These are phyloP conservation scores for Orchestia grillus DNA, from an alignment of 1,140 invertebrate genomes.

Conservation along the genomic window DNA sequence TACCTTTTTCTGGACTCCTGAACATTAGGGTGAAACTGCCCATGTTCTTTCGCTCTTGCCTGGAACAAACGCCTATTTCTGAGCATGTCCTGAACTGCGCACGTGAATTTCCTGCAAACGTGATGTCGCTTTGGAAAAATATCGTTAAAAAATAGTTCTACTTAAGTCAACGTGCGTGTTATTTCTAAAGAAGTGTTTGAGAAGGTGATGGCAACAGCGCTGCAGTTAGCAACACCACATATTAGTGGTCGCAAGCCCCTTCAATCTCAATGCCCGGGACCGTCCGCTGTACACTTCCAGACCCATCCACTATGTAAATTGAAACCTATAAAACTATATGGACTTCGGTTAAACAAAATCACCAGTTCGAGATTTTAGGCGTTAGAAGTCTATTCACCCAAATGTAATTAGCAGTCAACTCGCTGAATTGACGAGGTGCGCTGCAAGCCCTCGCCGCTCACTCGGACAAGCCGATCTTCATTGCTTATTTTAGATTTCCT, in stretches of 20 bases:
- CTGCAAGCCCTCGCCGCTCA: not conserved
- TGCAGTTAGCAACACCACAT: not conserved
- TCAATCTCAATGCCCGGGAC: too few species aligned
- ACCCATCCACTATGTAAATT: not conserved
- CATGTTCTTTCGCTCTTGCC: not conserved
- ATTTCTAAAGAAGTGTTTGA: not conserved
- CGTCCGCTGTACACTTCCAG: too few species aligned
- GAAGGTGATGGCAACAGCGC: not conserved
- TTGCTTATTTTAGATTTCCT: not conserved
- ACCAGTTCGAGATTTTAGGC: not conserved
- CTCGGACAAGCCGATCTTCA: not conserved
- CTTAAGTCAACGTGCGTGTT: not conserved
- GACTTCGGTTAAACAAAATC: not conserved
- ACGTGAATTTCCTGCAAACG: not conserved
- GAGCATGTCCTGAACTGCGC: not conserved
- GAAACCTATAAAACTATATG: not conserved
- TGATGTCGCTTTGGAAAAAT: too few species aligned
- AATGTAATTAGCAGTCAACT: not conserved
- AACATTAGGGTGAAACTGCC: not conserved
- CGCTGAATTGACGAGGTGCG: not conserved
- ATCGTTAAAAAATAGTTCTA: too few species aligned
- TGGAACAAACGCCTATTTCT: not conserved
- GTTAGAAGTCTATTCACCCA: not conserved
- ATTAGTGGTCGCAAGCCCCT: too few species aligned
- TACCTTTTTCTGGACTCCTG: not conserved